Conservation (phyloP, 1,140 invertebrate genomes). For the Drosophila cardini region DNA sequence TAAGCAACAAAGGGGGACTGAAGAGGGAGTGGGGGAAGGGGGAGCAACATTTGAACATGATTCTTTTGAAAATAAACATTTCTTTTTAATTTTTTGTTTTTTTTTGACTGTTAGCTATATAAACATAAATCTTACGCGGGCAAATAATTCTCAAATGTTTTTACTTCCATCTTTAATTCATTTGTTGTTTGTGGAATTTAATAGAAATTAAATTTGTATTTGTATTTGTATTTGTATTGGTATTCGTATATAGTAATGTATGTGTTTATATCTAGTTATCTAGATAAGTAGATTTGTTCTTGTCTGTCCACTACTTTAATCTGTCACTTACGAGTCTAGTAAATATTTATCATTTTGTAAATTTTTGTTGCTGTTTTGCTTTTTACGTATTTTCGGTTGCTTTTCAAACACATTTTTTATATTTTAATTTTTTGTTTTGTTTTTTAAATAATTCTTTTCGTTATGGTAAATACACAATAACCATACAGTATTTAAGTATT, state of each 20-base stretch:
- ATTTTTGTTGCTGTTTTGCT: slow-evolving; percentile 61
- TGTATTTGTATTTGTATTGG: slow-evolving; percentile 49
- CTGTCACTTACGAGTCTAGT: slow-evolving; percentile 61
- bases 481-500: slow-evolving; percentile 35
- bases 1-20: slow-evolving; percentile 69
- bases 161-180: slow-evolving; percentile 13
- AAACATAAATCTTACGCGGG: slow-evolving; percentile 74
- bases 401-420: slow-evolving; percentile 52
- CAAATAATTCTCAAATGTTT: slow-evolving; percentile 52
- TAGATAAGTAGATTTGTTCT: slow-evolving; percentile 60
- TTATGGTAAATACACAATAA: slow-evolving; percentile 46
- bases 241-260: slow-evolving; percentile 44
- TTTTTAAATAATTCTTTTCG: slow-evolving; percentile 63
- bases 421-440: neutral
- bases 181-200: slow-evolving; percentile 32
- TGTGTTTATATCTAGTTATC: slow-evolving; percentile 46
- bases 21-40: slow-evolving; percentile 18
- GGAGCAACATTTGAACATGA: slow-evolving; percentile 33
- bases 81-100: too few species aligned
- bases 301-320: slow-evolving; percentile 50
- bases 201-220: slow-evolving; percentile 36
- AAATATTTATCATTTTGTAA: slow-evolving; percentile 66
- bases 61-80: slow-evolving; percentile 30
- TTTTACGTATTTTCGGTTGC: slow-evolving; percentile 80
- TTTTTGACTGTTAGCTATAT: slow-evolving; percentile 37